These are phyloP conservation scores for Carposina sasakii DNA, from an alignment of 1,140 invertebrate species.

Conservation along the genomic window DNA sequence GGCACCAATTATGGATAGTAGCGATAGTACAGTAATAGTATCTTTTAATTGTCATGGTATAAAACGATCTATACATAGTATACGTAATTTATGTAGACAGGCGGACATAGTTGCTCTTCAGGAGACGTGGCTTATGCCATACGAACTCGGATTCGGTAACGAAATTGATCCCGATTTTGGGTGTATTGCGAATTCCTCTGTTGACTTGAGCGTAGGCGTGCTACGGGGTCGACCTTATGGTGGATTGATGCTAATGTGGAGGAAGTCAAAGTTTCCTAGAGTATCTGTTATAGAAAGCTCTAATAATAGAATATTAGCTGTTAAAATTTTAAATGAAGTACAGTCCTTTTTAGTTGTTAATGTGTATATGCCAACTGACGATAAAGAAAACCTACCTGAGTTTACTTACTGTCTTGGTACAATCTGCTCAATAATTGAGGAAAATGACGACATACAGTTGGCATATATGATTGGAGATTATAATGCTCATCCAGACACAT, in stretches of 20 bases:
- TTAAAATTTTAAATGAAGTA: not conserved
- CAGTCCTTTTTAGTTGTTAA: not conserved
- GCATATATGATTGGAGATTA: not conserved
- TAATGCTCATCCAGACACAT: not conserved
- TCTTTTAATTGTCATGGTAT: not conserved
- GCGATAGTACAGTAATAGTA: too few species aligned
- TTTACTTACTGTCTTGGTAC: not conserved
- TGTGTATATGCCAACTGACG: not conserved
- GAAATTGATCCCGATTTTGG: not conserved
- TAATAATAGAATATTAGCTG: not conserved
- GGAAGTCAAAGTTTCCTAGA: not conserved
- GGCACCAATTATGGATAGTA: too few species aligned
- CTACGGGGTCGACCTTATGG: not conserved
- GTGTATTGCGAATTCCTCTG: not conserved
- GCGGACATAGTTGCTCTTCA: not conserved
- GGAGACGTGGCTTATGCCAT: not conserved
- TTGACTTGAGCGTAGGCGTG: not conserved
- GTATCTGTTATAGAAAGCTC: not conserved
- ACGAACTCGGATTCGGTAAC: not conserved
- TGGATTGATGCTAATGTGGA: not conserved
- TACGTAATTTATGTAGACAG: not conserved
- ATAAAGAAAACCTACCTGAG: not conserved
- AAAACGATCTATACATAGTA: not conserved
- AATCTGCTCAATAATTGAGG: not conserved
- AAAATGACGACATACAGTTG: not conserved